Conservation (phyloP, 2,888 invertebrate genomes). For the Calameuta pallipes region DNA sequence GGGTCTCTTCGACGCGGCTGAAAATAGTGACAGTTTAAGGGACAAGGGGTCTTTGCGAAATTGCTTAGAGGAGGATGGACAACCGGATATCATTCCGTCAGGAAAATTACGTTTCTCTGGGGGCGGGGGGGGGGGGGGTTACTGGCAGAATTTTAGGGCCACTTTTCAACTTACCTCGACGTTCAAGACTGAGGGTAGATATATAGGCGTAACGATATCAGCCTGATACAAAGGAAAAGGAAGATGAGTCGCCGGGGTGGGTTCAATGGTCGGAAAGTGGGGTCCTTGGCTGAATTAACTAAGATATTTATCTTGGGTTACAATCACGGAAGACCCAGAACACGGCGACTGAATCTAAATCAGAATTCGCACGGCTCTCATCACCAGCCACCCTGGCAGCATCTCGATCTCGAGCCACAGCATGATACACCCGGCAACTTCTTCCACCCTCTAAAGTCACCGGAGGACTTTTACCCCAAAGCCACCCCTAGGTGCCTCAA, state of each 20-base stretch:
- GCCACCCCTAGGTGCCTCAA: not conserved
- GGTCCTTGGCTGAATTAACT: slow-evolving; percentile 39
- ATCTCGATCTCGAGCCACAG: not conserved
- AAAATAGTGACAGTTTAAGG: not conserved
- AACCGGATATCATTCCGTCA: not conserved
- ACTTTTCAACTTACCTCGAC: not conserved
- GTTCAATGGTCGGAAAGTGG: slow-evolving; percentile 12
- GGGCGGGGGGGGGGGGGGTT: not conserved
- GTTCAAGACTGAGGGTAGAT: not conserved
- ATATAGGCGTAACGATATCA: not conserved
- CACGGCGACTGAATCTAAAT: slow-evolving; percentile 26
- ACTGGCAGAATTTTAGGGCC: not conserved
- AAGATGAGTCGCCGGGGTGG: not conserved
- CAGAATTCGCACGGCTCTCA: slow-evolving; percentile 5
- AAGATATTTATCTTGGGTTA: slow-evolving; percentile 50
- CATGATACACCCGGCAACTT: not conserved
- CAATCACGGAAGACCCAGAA: slow-evolving; percentile 40
- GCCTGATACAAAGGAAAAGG: not conserved
- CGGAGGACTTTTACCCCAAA: not conserved
- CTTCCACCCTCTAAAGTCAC: not conserved
- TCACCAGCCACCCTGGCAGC: not conserved
- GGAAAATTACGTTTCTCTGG: not conserved
- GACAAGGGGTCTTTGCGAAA: not conserved
- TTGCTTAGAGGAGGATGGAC: not conserved
- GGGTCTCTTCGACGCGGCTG: not conserved